phyloP scores from a whole-genome alignment of 2,888 invertebrate genomes.

The Drosophila affinis region DNA sequence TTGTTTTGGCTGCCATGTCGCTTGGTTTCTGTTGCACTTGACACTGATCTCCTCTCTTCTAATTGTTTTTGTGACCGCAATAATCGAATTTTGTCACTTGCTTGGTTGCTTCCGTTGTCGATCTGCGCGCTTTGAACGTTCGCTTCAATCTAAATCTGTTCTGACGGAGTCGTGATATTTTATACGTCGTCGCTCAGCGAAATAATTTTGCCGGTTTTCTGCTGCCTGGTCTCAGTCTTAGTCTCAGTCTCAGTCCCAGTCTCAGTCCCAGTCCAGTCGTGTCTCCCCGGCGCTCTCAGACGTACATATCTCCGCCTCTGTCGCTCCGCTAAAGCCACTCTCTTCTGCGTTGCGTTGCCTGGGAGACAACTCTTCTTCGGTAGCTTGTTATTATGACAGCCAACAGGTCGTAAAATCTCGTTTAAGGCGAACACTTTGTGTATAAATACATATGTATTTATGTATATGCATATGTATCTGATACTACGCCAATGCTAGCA shows the following conservation, averaged over 20 bases:
- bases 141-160: constrained; percentile 82
- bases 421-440: constrained; percentile 42
- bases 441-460: background rate
- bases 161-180: constrained; percentile 80
- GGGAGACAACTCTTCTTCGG: constrained; percentile 43
- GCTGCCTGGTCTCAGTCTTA: constrained; percentile 9
- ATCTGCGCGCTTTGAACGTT: constrained; percentile 77
- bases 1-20: constrained; percentile 6
- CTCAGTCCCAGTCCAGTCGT: background rate
- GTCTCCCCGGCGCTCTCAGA: background rate
- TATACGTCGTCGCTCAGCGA: constrained; percentile 64
- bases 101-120: constrained; percentile 22
- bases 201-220: constrained; percentile 64
- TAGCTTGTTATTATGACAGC: constrained; percentile 69
- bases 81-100: constrained; percentile 21
- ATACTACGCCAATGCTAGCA: constrained; percentile 24
- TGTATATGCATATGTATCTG: constrained; percentile 3
- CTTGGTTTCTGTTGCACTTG: constrained; percentile 19
- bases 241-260: too few species aligned
- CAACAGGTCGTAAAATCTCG: constrained; percentile 72
- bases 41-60: constrained; percentile 18
- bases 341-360: background rate
- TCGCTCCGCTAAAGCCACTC: constrained; percentile 6
- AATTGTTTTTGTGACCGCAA: constrained; percentile 3
- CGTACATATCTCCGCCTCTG: constrained; percentile 4